A percentile compares a stretch with the other conserved stretches of the same genome.
Evolutionary conservation across 2,797 vertebrate genomes (phyloP).

Genomic region (Sardinella longiceps): DNA sequence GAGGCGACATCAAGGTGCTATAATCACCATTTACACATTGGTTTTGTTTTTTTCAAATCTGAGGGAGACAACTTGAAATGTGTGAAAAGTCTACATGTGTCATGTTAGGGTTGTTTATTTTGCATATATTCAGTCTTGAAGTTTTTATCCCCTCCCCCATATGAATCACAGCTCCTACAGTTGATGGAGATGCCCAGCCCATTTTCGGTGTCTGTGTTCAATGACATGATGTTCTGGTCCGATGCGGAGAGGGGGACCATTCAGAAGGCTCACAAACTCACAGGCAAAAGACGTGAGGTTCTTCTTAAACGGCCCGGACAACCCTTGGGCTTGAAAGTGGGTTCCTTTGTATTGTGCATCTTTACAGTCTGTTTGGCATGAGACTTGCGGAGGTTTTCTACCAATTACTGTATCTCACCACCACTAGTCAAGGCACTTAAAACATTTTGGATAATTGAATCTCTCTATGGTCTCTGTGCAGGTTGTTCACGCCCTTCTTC

Average conservation of each 20-base stretch:
- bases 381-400: background rate
- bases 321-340: conserved; percentile 85
- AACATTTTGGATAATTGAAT: background rate
- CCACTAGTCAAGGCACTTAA: background rate
- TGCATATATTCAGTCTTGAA: background rate
- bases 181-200: conserved; percentile 81
- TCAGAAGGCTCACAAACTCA: conserved; percentile 77
- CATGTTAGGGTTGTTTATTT: too few species aligned
- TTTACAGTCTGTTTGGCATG: background rate
- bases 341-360: conserved; percentile 25
- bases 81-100: too few species aligned
- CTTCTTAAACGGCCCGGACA: conserved; percentile 81
- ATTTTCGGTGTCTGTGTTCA: conserved; percentile 83
- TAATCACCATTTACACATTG: background rate
- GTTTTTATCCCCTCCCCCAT: background rate
- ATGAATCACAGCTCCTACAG: conserved; percentile 77
- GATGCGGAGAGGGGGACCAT: conserved; percentile 80
- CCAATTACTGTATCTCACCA: too few species aligned
- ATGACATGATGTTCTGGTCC: conserved; percentile 87
- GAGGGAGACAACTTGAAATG: too few species aligned
- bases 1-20: conserved; percentile 76
- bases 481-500: conserved; percentile 84
- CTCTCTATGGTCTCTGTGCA: conserved; percentile 54
- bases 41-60: background rate
- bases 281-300: conserved; percentile 78